Percentiles rank a stretch among this genome's conserved stretches.
phyloP scores from a whole-genome alignment of 1,140 invertebrate genomes.

The Chironomus tepperi region DNA sequence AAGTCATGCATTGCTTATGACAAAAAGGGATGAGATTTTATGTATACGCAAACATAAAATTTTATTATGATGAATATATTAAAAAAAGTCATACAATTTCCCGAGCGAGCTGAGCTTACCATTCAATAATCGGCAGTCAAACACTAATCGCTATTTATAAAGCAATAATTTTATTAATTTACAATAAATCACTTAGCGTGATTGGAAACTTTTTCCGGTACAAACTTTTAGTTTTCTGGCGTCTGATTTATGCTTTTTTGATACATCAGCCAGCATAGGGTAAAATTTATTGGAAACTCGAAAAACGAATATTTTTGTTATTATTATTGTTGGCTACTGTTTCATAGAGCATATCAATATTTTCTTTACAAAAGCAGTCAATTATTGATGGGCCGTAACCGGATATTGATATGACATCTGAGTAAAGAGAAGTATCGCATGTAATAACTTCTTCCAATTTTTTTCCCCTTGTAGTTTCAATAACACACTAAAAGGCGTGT shows the following conservation, averaged over 20 bases:
- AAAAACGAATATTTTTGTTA: no score
- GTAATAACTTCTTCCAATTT: background rate
- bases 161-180: conserved; percentile 9
- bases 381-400: background rate
- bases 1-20: no score
- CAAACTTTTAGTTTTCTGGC: no score
- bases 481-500: no score
- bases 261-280: no score
- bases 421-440: background rate
- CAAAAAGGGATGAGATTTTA: no score
- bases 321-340: background rate
- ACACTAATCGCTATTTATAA: background rate
- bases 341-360: conserved; percentile 8
- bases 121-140: background rate
- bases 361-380: background rate
- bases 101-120: no score
- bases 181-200: background rate
- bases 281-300: no score
- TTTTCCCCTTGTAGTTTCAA: background rate
- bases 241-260: no score
- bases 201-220: background rate
- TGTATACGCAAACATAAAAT: no score
- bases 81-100: no score
- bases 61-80: no score
- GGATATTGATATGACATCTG: conserved; percentile 13